A percentile compares a stretch with the other conserved stretches of the same genome.
phyloP scores from a whole-genome alignment of 1,140 invertebrate genomes.

The Proctacanthus coquilletti region DNA sequence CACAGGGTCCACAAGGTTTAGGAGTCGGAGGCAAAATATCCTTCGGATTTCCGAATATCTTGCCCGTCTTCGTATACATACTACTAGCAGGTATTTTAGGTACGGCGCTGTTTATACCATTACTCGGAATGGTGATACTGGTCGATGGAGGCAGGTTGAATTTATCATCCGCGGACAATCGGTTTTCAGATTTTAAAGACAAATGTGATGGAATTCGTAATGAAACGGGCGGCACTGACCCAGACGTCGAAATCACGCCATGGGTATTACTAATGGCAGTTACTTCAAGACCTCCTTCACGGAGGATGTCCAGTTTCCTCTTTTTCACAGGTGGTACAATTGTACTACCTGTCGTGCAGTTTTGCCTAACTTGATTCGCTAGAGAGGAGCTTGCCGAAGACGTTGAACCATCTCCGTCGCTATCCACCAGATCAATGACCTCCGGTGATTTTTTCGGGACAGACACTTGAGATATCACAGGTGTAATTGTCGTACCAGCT shows the following conservation, averaged over 20 bases:
- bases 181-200: too few relatives aligned
- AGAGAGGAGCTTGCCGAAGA: slow-evolving; percentile 26
- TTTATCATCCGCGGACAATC: background rate
- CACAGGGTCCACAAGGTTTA: slow-evolving; percentile 5
- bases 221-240: slow-evolving; percentile 22
- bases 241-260: slow-evolving; percentile 21
- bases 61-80: slow-evolving; percentile 3
- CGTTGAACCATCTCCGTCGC: slow-evolving; percentile 3
- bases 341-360: background rate
- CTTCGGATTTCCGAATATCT: slow-evolving; percentile 4
- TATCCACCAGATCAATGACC: slow-evolving; percentile 41
- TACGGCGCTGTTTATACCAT: background rate
- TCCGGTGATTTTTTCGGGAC: slow-evolving; percentile 39
- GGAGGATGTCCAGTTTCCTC: slow-evolving; percentile 54
- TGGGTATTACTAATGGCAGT: slow-evolving; percentile 37
- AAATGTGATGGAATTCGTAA: slow-evolving; percentile 6
- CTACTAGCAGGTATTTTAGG: background rate
- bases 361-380: slow-evolving; percentile 10
- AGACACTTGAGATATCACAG: slow-evolving; percentile 7
- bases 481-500: slow-evolving; percentile 3
- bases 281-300: slow-evolving; percentile 54
- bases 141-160: background rate
- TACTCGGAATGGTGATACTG: background rate
- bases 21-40: background rate
- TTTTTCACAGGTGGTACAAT: slow-evolving; percentile 36